phyloP scores from a whole-genome alignment of 2,113 vertebrate species.

The Clarias gariepinus region DNA sequence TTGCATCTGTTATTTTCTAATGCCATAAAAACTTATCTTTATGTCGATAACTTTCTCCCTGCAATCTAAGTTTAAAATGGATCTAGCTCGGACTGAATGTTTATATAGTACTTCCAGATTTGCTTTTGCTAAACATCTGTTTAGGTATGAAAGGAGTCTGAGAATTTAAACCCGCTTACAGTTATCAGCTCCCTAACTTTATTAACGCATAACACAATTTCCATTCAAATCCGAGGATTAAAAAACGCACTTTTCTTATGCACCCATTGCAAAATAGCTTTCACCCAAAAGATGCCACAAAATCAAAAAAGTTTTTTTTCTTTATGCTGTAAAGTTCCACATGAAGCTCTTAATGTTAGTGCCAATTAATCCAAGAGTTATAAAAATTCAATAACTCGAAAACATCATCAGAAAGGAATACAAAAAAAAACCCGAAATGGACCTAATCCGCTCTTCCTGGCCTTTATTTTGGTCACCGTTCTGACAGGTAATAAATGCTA shows the following conservation, averaged over 20 bases:
- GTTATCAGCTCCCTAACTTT: not conserved
- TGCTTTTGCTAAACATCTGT: not conserved
- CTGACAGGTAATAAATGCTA: constrained; percentile 27
- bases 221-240: not conserved
- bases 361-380: not conserved
- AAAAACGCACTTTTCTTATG: not conserved
- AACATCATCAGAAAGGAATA: not conserved
- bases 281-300: not conserved
- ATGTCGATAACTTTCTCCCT: not conserved
- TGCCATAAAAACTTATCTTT: not conserved
- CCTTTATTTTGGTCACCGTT: constrained; percentile 3
- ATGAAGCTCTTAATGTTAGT: not conserved
- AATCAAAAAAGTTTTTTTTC: constrained; percentile 13
- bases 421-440: not conserved
- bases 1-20: constrained; percentile 9
- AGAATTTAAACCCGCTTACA: not conserved
- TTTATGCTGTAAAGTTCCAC: not conserved
- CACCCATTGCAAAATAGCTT: not conserved
- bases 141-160: not conserved
- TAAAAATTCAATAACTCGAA: not conserved
- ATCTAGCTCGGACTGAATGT: not conserved
- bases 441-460: not conserved
- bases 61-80: not conserved
- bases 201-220: not conserved
- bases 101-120: not conserved